A percentile compares a stretch with the other conserved stretches of the same genome.
phyloP scores from a whole-genome alignment of 1,140 invertebrate genomes.

The Neotoxoptera formosana region DNA sequence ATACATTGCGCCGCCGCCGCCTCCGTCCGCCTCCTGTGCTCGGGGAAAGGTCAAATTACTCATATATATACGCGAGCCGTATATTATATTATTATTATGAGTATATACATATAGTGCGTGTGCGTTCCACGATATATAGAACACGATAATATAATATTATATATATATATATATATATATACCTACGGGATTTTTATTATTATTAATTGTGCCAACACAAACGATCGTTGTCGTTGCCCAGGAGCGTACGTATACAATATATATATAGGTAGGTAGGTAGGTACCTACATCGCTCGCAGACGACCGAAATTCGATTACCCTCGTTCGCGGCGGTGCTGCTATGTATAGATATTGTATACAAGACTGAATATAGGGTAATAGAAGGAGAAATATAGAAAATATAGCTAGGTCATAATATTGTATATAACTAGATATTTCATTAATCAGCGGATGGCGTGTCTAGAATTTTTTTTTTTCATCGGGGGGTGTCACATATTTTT shows the following conservation, averaged over 20 bases:
- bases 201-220: conserved; percentile 20
- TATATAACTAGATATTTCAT: not conserved
- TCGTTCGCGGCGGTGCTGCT: not conserved
- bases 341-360: no score
- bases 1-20: not conserved
- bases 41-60: conserved; percentile 17
- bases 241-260: not conserved
- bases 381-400: not conserved
- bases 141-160: conserved; percentile 1
- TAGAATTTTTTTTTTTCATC: not conserved
- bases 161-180: no score
- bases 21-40: not conserved
- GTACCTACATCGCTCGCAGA: not conserved
- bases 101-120: not conserved
- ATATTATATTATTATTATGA: not conserved
- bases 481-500: not conserved
- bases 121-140: not conserved
- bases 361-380: not conserved
- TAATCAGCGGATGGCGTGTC: not conserved
- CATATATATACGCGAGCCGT: not conserved
- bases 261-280: no score
- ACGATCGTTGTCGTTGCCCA: not conserved
- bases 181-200: not conserved
- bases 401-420: not conserved
- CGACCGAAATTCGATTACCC: conserved; percentile 20